Percentiles rank a stretch among this genome's conserved stretches.
phyloP scores from a whole-genome alignment of 2,888 invertebrate species.

The Rugalucina vietnamica region DNA sequence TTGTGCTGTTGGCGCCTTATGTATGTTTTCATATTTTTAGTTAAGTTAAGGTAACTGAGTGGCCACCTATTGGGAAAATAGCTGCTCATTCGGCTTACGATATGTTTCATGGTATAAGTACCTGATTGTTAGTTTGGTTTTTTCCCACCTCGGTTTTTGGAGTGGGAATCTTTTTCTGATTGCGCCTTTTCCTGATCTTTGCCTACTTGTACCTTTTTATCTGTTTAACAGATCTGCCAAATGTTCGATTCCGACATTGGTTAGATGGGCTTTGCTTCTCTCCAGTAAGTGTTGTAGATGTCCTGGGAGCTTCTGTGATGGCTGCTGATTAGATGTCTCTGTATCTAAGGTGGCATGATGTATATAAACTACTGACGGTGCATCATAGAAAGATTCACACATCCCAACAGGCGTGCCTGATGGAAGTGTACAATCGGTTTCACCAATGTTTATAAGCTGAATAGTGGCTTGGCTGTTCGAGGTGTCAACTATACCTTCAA shows the following conservation, averaged over 20 bases:
- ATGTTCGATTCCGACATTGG: background rate
- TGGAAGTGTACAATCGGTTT: background rate
- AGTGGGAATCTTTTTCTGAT: too few species aligned
- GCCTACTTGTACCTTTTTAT: too few species aligned
- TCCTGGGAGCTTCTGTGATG: background rate
- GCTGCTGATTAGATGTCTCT: background rate
- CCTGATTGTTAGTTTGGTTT: too few species aligned
- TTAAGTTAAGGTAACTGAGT: too few species aligned
- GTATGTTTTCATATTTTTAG: too few species aligned
- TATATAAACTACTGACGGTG: background rate
- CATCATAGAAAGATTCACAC: constrained; percentile 1
- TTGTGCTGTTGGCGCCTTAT: too few species aligned
- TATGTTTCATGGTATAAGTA: too few species aligned
- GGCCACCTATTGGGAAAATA: too few species aligned
- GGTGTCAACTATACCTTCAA: background rate
- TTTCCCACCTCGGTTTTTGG: too few species aligned
- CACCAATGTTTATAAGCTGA: background rate
- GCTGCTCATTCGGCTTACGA: too few species aligned
- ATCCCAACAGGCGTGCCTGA: background rate
- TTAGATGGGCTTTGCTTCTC: background rate
- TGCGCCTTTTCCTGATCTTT: too few species aligned
- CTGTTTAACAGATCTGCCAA: background rate
- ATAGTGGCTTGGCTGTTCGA: background rate
- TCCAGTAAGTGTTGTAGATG: background rate
- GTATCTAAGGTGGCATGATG: background rate